Percentiles rank a stretch among this genome's conserved stretches.
phyloP scores from a whole-genome alignment of 35 echinoderm and acorn worm genomes.

The Lytechinus variegatus region DNA sequence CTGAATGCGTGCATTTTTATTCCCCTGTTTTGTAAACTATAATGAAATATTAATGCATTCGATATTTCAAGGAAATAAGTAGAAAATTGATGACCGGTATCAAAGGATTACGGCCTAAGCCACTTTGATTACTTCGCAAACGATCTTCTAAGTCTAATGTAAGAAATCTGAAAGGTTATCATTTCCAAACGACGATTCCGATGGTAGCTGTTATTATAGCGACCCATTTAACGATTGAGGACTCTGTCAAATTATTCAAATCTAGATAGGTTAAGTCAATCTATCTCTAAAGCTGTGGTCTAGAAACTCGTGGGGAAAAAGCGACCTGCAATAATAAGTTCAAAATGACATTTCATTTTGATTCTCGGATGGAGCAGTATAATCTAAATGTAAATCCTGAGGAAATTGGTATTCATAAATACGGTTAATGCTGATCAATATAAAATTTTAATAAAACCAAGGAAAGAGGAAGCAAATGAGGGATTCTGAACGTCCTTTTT shows the following conservation, averaged over 20 bases:
- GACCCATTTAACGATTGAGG: background rate
- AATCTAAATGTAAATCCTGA: background rate
- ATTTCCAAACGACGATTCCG: background rate
- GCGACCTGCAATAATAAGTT: background rate
- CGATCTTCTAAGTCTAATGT: background rate
- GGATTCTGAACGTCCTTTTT: background rate
- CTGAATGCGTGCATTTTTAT: no score
- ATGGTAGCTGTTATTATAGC: background rate
- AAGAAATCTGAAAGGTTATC: background rate
- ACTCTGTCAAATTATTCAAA: background rate
- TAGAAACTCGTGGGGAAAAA: background rate
- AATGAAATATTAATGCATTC: no score
- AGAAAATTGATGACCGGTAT: background rate
- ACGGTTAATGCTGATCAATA: background rate
- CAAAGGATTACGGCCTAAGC: background rate
- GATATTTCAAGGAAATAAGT: background rate
- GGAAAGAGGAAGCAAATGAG: background rate
- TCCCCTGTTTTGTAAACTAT: no score
- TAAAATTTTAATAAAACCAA: background rate
- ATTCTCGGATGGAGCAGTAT: background rate
- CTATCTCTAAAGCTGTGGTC: background rate
- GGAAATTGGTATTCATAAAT: background rate
- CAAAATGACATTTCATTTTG: background rate
- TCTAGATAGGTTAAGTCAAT: background rate
- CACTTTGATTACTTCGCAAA: background rate